Base-by-base conservation (phyloP, 2,888 invertebrate genomes). In the Cantharis rustica region DNA sequence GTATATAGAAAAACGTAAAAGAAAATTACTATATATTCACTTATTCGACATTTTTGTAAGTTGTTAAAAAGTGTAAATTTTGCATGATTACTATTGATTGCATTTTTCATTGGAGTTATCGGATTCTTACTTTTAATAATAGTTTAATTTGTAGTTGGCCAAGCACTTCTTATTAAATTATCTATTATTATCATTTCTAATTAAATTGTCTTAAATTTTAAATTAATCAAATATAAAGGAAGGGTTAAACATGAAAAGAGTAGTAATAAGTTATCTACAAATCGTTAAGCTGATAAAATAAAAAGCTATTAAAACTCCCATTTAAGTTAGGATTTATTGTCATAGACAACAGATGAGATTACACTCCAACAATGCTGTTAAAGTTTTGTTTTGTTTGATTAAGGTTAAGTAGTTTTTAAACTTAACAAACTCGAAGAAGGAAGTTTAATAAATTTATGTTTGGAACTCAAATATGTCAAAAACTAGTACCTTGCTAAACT, bases 301-400 rank as follows among this genome's bases (percentile, higher is more conserved):
- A 77, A 47, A 77, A 77, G 75, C 75, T 74, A 77, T 77, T 77
- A 77, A 77, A 77, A 77, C 72, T 77, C 75, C 77, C 75, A 75
- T 77, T 77, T 75, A 75, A 77, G 75, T 77, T 77, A 70, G 75
- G 77, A 77, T 77, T 77, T 77, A 75, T 75, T 68, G 77, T 77
- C 77, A 77, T 77, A 77, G 69, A 77, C 75, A 77, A 72, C 75
- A 77, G 77, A 75, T 75, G 74, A 77, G 77, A 75, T 75, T 72
- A 75, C 75, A 77, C 77, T 77, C 71, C 71, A 77, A 77, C 77
- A 77, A 74, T 77, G 72, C 72, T 76, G 73, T 76, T 73, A 66
- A 76, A 76, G 73, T 71, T 74, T 76, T 76, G 75, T 77, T 77
- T 77, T 77, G 77, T 77, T 77, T 75, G 77, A 75, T 72, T 77